Evolutionary conservation across 2,888 invertebrate species (phyloP), one percentile per base, ranked within the genome.

Genomic region (Chironomus tentans): DNA sequence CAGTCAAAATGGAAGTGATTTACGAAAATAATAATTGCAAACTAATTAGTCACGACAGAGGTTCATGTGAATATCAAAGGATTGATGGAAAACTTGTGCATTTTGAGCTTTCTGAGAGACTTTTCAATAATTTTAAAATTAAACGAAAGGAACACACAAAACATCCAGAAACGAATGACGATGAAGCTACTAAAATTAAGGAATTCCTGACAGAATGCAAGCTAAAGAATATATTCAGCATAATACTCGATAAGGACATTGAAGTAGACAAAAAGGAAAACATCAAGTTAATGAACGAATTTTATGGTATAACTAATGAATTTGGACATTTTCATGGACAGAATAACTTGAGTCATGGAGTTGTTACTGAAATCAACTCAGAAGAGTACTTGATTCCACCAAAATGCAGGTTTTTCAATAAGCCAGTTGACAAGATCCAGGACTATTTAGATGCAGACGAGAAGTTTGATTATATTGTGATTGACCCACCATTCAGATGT

Each of bases 401-500:
- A 76, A 85, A 87, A 68, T 89, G 88, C 78, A 85, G 83, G 82
- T 94, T 91, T 83, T 90, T 84, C 81, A 90, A 90, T 79, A 89
- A 90, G 81, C 87, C 89, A 79, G 86, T 92, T 78, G 85, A 85
- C 18, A 85, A 89, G 78, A 86, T 91, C 0, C 82, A 83, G n/a
- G 82, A 86, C 70, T 85, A 87, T 78, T 83, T 88, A 68, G 79
- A 83, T 24, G 79, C 83, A 28, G 81, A 88, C 61, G 76, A 80
- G 22, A 85, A 85, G 77, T 97, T 88, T 86, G 93, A 97, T 82
- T 85, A 96, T 74, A 87, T 98, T 72, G 84, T 97, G 18, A 85
- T 97, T 79, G 98, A 98, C 85, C 98, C 98, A 47, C 97, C 98
- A 0, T 98, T 98, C 98, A 90, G 91, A 87, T 98, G 98, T 82